Conservation (phyloP, 53 echinoderm and acorn worm species). For the Arbacia lixula region DNA sequence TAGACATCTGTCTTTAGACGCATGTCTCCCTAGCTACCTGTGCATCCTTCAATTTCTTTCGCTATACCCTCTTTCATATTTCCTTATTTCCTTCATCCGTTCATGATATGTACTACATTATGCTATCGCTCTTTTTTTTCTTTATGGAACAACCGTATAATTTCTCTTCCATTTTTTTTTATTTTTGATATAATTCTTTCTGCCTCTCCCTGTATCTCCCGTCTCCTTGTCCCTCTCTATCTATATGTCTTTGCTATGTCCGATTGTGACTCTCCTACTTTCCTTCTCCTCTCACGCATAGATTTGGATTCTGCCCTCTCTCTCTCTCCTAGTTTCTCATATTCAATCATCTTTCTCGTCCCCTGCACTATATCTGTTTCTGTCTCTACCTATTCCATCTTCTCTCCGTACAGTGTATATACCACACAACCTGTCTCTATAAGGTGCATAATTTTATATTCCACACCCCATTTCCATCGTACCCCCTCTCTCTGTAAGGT, state of each 20-base stretch:
- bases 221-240: neutral
- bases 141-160: no score
- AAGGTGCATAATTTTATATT: neutral
- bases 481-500: neutral
- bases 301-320: neutral
- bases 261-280: neutral
- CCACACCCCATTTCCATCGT: neutral
- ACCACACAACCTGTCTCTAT: neutral
- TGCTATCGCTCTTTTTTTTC: no score
- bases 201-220: neutral
- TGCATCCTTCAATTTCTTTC: no score
- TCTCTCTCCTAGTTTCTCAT: neutral
- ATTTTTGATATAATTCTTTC: no score
- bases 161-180: no score
- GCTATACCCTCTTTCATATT: no score
- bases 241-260: neutral
- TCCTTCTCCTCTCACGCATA: neutral
- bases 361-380: no score
- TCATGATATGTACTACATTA: no score
- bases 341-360: neutral
- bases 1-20: no score
- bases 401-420: neutral
- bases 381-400: no score
- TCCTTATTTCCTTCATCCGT: no score
- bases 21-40: no score